Percentiles rank a stretch among this genome's conserved stretches.
Conservation (phyloP, 1,140 invertebrate species). For the Reticulitermes speratus region DNA sequence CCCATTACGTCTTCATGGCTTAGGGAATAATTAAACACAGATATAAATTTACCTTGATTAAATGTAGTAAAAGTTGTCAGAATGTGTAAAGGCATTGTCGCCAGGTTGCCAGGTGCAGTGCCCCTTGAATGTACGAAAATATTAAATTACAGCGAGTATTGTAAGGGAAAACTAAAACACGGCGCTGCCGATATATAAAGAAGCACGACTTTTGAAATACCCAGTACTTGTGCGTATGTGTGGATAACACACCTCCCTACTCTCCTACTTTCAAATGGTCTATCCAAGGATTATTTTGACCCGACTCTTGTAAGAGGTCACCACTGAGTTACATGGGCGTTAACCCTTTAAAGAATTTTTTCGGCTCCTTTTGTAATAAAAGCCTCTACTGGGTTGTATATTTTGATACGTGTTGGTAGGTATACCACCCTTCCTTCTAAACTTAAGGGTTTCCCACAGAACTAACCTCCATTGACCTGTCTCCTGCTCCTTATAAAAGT, state of each 20-base stretch:
- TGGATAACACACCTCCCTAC: background rate
- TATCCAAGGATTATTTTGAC: background rate
- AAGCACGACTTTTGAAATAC: background rate
- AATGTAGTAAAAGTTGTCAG: no score
- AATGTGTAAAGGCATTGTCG: no score
- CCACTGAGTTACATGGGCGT: slow-evolving; percentile 22
- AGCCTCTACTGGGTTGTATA: slow-evolving; percentile 22
- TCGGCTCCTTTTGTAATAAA: slow-evolving; percentile 24
- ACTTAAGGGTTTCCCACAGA: background rate
- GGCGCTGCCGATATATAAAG: background rate
- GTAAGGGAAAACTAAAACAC: no score
- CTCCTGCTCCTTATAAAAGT: background rate
- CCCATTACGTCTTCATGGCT: no score
- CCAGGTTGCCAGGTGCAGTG: no score
- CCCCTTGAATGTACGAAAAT: no score
- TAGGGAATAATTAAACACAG: no score
- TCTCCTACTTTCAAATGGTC: background rate
- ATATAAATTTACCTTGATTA: no score
- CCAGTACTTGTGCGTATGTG: background rate
- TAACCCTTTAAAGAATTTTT: slow-evolving; percentile 25
- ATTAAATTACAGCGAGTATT: no score
- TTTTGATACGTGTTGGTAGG: background rate
- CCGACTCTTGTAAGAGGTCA: background rate
- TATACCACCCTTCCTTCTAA: background rate
- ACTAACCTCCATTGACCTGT: slow-evolving; percentile 20